Evolutionary conservation across 2,797 vertebrate species (phyloP), one percentile per base, ranked within the genome.

Genomic region (Enteromius afrohamiltoni): DNA sequence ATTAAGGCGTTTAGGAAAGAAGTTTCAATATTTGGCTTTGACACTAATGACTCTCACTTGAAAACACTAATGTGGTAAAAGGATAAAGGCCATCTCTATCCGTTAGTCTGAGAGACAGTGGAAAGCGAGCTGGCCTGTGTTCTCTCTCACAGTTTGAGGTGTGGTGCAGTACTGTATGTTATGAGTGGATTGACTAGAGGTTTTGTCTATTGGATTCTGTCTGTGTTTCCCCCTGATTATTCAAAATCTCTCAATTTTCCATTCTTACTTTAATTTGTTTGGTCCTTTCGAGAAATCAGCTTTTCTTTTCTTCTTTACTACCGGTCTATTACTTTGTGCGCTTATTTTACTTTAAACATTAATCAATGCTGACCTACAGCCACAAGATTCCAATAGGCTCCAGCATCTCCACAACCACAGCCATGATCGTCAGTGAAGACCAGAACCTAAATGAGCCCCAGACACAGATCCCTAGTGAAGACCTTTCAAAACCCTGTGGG

Each of bases 1-100:
- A 23, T 71, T 81, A 81, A 81, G 58, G 69, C 55, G 0, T 64
- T 62, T 40, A 62, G 42, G 21, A 74, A 64, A 81, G 55, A 73
- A 62, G 51, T 70, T 47, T 82, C 55, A 81, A 64, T 62, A 81
- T 81, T 81, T 73, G 55, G 13, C 29, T 62, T 73, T 37, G 55
- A 49, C 55, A 49, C 26, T 51, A 74, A 82, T 82, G 55, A 73
- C 69, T 74, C 78, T 68, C 45, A 64, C 23, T 73, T 64, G 58
- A 82, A 82, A 82, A 70, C 31, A 51, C 45, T 74, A 64, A 73
- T 73, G 79, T 74, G 31, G 55, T 49, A 73, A 81, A 47, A 23
- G 68, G 34, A 82, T 82, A 64, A 82, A 74, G 69, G 55, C 58
- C 6, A 9, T 49, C 42, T 47, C 69, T 82, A 51, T 74, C 58